Conservation (phyloP, 2,888 invertebrate genomes). For the Drosophila anomalata region DNA sequence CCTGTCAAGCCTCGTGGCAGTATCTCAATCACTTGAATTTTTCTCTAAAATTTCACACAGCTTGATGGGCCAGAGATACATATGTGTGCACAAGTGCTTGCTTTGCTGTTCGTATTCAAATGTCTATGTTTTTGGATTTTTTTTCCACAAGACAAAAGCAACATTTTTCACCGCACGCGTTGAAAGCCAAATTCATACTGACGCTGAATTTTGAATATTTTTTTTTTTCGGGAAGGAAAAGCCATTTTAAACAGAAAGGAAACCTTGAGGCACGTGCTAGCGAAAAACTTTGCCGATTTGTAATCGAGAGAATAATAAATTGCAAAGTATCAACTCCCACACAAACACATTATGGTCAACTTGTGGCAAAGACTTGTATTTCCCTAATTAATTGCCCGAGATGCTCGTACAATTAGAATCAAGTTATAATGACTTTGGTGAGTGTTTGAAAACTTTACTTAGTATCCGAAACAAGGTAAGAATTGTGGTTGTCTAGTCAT, state of each 20-base stretch:
- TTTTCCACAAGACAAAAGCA: not conserved
- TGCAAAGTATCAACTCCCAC: constrained; percentile 8
- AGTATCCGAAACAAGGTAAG: not conserved
- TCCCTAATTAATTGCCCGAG: constrained; percentile 58
- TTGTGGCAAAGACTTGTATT: constrained; percentile 14
- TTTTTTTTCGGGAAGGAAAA: not conserved
- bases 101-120: constrained; percentile 10
- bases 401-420: constrained; percentile 40
- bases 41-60: constrained; percentile 4
- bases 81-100: not conserved
- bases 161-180: constrained; percentile 9
- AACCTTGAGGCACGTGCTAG: constrained; percentile 22
- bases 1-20: constrained; percentile 14
- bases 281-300: constrained; percentile 30
- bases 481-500: not conserved
- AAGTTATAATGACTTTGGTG: constrained; percentile 57
- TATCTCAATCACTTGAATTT: constrained; percentile 22
- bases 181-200: constrained; percentile 18
- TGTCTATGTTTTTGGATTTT: constrained; percentile 9
- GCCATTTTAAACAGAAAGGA: not conserved
- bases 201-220: not conserved
- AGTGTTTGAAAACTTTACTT: constrained; percentile 12
- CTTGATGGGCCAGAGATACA: not conserved
- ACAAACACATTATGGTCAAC: constrained; percentile 19
- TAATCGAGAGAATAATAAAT: constrained; percentile 17